Percentiles rank a stretch among this genome's conserved stretches.
Evolutionary conservation across 2,888 invertebrate species (phyloP).

Genomic region (Endomychus coccineus): DNA sequence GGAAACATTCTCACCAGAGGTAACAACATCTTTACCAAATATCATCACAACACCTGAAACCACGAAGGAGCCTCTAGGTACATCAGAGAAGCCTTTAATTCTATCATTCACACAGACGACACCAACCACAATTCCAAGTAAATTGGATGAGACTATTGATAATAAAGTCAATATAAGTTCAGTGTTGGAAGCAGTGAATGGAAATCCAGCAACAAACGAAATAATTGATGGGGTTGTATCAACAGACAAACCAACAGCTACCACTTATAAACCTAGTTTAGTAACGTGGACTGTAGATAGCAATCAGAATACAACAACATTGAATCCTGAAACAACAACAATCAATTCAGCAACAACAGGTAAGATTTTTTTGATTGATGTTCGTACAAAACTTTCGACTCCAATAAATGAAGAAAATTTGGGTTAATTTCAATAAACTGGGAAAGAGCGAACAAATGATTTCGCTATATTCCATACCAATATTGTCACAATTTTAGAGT

Average conservation of each 20-base stretch:
- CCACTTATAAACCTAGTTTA: conserved; percentile 36
- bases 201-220: conserved; percentile 35
- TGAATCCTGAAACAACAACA: conserved; percentile 25
- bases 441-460: no score
- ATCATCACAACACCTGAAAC: conserved; percentile 22
- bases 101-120: conserved; percentile 22
- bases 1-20: conserved; percentile 19
- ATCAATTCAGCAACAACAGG: conserved; percentile 25
- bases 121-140: conserved; percentile 27
- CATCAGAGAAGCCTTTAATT: conserved; percentile 29
- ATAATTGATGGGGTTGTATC: conserved; percentile 32
- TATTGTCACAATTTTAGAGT: no score
- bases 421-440: no score
- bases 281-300: conserved; percentile 48
- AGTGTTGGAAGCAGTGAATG: conserved; percentile 21
- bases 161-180: no score
- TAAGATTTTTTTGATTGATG: conserved; percentile 19
- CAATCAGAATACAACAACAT: conserved; percentile 34
- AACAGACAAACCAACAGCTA: conserved; percentile 19
- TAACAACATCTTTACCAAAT: conserved; percentile 23
- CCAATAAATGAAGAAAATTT: no score
- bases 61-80: conserved; percentile 32
- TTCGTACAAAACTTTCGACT: no score
- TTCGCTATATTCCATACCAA: no score
- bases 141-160: conserved; percentile 15